These are phyloP conservation scores for Strix aluco DNA, from an alignment of 2,113 vertebrate species.

Conservation along the genomic window DNA sequence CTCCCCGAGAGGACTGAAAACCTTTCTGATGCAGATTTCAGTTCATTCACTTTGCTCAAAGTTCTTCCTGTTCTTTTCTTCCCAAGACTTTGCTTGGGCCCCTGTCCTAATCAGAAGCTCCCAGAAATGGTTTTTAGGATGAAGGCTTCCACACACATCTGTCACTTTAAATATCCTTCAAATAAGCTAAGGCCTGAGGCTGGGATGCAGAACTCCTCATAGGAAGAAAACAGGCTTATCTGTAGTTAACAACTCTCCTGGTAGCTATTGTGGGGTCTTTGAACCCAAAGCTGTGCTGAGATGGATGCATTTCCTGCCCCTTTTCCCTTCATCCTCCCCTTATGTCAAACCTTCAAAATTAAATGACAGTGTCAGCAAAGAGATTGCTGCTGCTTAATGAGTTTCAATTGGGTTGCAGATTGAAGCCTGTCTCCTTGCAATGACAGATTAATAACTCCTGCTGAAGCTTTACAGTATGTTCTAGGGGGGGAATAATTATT, in stretches of 20 bases:
- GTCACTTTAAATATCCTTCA: neutral
- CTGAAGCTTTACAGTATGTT: neutral
- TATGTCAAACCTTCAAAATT: neutral
- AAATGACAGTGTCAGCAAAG: constrained; percentile 13
- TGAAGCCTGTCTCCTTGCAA: constrained; percentile 6
- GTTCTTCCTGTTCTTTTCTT: neutral
- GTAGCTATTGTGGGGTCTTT: neutral
- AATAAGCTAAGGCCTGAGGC: neutral
- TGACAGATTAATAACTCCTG: constrained; percentile 39
- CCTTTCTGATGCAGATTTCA: neutral
- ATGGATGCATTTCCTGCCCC: neutral
- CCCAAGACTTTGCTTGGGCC: neutral
- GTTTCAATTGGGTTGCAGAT: neutral
- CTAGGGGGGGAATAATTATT: neutral
- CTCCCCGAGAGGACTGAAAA: neutral
- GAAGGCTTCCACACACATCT: neutral
- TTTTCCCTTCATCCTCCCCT: neutral
- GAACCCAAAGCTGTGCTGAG: neutral
- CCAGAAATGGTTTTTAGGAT: neutral
- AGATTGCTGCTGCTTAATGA: constrained; percentile 19
- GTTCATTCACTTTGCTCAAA: neutral
- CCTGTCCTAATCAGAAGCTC: neutral
- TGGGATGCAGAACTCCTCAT: neutral
- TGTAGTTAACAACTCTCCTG: neutral
- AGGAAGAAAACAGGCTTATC: neutral